Evolutionary conservation across 2,113 vertebrate species (phyloP), one percentile per base, ranked within the genome.

Genomic region (Puntigrus tetrazona): DNA sequence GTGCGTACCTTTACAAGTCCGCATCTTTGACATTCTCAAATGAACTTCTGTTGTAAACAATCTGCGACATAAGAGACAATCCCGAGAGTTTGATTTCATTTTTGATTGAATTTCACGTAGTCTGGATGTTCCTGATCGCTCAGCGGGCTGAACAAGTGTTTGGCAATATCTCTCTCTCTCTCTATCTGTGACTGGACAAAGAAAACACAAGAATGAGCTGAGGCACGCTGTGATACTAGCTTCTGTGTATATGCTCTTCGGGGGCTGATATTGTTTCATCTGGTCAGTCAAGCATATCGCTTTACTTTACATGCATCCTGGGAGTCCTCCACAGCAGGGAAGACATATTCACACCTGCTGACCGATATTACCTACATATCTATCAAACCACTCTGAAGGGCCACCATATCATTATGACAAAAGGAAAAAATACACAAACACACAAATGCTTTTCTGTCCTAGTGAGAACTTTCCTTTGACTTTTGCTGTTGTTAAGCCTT

Each of bases 271-370:
- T 29, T 45, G 86, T 87, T 87, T 88, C 78, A 86, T 87, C 85
- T 84, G 86, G 86, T 73, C 78, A 82, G 79, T 88, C 87, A 88
- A 88, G 86, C 84, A 69, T 70, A 59, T 50, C 20, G 45, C 80
- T 59, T 47, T 69, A 75, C 61, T 84, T 83, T 69, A 74, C 73
- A 83, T 18, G 69, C 34, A 25, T 47, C 38, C 83, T 47, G 31
- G 79, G 74, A 85, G 55, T 75, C n/a, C 45, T 72, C 57, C 41
- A 22, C 22, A 4, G 63, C 52, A 27, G 78, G 72, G 63, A 63
- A 78, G 50, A 65, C 41, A 38, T 38, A 38, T 34, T 45, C 72
- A 69, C 86, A 80, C 79, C 86, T 78, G 82, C 83, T 73, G 79
- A 61, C 78, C 52, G 36, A 36, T 84, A 34, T 79, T 78, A 78